These are phyloP conservation scores for Myotis findleyi DNA, from an alignment of 2,797 vertebrate genomes.

Conservation along the genomic window DNA sequence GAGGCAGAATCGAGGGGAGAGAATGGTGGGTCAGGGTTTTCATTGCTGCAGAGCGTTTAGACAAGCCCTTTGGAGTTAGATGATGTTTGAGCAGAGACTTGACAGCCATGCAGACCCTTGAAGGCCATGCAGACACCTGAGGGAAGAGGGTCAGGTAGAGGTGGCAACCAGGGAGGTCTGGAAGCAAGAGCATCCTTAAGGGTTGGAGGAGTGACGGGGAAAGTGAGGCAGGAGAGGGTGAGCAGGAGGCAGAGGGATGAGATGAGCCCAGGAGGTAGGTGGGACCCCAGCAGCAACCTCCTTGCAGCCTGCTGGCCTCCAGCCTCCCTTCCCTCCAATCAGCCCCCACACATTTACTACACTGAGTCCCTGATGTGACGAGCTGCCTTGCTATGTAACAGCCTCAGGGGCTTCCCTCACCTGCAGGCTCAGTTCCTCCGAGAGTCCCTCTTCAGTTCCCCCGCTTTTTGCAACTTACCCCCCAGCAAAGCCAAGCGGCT, in stretches of 20 bases:
- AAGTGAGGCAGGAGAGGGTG: background rate
- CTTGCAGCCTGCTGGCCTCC: background rate
- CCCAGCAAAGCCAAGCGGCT: background rate
- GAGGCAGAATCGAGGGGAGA: background rate
- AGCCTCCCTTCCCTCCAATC: background rate
- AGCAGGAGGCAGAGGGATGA: background rate
- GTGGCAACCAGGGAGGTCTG: background rate
- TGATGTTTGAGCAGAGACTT: background rate
- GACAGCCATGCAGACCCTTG: background rate
- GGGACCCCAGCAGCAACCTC: accelerated
- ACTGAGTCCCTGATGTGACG: background rate
- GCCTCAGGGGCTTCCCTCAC: background rate
- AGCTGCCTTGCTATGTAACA: background rate
- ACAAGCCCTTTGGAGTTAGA: background rate
- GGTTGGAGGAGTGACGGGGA: background rate
- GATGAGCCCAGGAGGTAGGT: background rate
- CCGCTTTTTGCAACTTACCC: background rate
- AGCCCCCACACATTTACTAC: accelerated
- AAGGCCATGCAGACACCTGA: background rate
- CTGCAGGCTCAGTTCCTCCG: background rate
- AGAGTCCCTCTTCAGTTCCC: background rate
- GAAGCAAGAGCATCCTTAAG: background rate
- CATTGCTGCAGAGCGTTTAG: background rate
- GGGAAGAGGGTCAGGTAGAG: background rate
- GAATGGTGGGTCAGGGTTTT: background rate